Conservation (phyloP, 2,113 vertebrate genomes). For the Rhynchopsitta pachyrhyncha region DNA sequence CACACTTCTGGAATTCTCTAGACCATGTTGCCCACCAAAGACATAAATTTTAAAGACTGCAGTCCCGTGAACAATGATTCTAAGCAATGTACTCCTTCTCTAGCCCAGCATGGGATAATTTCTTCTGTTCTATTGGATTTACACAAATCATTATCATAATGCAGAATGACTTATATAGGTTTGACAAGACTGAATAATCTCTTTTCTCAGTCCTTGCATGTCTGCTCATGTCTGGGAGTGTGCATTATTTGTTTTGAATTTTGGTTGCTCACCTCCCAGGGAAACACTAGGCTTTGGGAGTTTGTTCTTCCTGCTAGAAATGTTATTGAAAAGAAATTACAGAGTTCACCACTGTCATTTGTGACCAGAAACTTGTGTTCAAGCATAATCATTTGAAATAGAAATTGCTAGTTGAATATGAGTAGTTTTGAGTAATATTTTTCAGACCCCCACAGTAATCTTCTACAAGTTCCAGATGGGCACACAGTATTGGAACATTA, state of each 20-base stretch:
- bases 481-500: background rate
- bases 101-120: background rate
- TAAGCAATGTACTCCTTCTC: background rate
- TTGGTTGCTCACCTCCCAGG: background rate
- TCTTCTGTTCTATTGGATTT: background rate
- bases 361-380: background rate
- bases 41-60: background rate
- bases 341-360: background rate
- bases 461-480: background rate
- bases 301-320: background rate
- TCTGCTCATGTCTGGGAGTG: background rate
- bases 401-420: background rate
- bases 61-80: background rate
- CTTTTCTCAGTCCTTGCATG: background rate
- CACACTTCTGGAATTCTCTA: background rate
- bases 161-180: background rate
- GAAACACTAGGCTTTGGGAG: background rate
- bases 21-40: background rate
- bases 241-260: background rate
- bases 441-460: background rate
- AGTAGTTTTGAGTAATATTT: constrained; percentile 12
- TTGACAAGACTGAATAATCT: background rate
- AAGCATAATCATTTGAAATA: background rate
- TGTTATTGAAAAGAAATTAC: background rate
- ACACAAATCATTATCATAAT: background rate